Conservation (phyloP, 2,888 invertebrate genomes). For the Cetonia aurata region DNA sequence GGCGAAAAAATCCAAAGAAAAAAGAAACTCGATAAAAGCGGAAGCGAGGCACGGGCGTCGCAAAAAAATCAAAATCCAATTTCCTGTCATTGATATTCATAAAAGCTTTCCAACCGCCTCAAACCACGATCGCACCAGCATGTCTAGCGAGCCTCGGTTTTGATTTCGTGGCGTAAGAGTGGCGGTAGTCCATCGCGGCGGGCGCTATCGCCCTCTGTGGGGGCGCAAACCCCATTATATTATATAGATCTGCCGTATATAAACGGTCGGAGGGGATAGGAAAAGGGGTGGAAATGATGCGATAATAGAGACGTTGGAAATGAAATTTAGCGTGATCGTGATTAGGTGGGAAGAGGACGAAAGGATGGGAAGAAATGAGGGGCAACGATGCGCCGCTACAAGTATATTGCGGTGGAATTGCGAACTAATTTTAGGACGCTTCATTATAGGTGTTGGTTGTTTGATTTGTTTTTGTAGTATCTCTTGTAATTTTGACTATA, state of each 20-base stretch:
- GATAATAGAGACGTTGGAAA: slow-evolving; percentile 63
- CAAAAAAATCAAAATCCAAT: slow-evolving; percentile 60
- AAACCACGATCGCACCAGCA: slow-evolving; percentile 44
- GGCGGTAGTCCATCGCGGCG: slow-evolving; percentile 53
- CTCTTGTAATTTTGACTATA: no score
- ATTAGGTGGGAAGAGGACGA: slow-evolving; percentile 44
- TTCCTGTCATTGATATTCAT: slow-evolving; percentile 57
- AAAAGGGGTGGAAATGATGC: slow-evolving; percentile 54
- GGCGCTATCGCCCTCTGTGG: slow-evolving; percentile 53
- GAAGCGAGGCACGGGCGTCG: slow-evolving; percentile 29
- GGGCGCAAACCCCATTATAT: slow-evolving; percentile 52
- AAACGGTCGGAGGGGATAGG: slow-evolving; percentile 26
- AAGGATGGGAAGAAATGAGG: not conserved
- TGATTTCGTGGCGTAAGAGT: slow-evolving; percentile 48
- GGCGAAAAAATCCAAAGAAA: not conserved
- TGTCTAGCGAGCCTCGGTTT: slow-evolving; percentile 38
- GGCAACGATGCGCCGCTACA: slow-evolving; percentile 35
- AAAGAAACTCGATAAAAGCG: slow-evolving; percentile 41
- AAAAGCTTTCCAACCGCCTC: slow-evolving; percentile 45
- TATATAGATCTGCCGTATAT: slow-evolving; percentile 8
- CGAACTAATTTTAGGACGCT: slow-evolving; percentile 43
- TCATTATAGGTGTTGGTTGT: slow-evolving; percentile 6
- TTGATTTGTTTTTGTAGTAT: no score
- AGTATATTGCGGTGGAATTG: slow-evolving; percentile 38
- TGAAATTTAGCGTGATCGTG: slow-evolving; percentile 63